Evolutionary conservation across 1,140 invertebrate genomes (phyloP), one percentile per base, ranked within the genome.

Genomic region (Pseudoatta argentina): DNA sequence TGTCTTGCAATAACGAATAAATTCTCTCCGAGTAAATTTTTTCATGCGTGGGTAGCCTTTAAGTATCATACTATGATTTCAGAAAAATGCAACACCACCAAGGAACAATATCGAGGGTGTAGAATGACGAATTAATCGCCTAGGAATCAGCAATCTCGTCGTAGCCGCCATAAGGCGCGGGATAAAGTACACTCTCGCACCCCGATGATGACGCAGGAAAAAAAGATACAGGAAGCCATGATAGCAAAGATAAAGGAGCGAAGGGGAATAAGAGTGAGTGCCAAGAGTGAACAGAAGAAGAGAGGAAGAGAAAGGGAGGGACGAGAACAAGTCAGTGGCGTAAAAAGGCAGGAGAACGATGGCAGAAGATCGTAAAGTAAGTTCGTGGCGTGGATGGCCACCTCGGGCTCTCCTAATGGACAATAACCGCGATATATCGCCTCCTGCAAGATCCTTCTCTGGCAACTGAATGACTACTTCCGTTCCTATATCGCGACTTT

Each of bases 391-490:
- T 93, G 91, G 93, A 93, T 93, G 89, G 92, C 88, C 91, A 88
- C 90, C 91, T 88, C 76, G 91, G 85, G 89, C 90, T 92, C 91
- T 91, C 87, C 89, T 94, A 94, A 94, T 94, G 92, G 94, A 94
- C 93, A 94, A 94, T 94, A 94, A 94, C 93, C 85, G 88, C 92
- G 92, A 94, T 94, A 93, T 94, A 94, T 92, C 92, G 92, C 91
- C 92, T 93, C 87, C 89, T 39, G 24, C 6, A 61, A 67, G 67
- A 89, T 76, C 88, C 67, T 82, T 75, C 89, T 8, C 81, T 71
- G 61, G 69, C 55, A 86, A 67, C 83, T 63, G 72, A 66, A 78
- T 86, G 82, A 66, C 86, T 73, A 72, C 44, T 85, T 59, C 24
- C 79, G 61, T 88, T 78, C 61, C 39, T 85, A 66, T 86, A 73